Evolutionary conservation across 2,113 vertebrate species (phyloP).

Genomic region (Aptenodytes patagonicus): DNA sequence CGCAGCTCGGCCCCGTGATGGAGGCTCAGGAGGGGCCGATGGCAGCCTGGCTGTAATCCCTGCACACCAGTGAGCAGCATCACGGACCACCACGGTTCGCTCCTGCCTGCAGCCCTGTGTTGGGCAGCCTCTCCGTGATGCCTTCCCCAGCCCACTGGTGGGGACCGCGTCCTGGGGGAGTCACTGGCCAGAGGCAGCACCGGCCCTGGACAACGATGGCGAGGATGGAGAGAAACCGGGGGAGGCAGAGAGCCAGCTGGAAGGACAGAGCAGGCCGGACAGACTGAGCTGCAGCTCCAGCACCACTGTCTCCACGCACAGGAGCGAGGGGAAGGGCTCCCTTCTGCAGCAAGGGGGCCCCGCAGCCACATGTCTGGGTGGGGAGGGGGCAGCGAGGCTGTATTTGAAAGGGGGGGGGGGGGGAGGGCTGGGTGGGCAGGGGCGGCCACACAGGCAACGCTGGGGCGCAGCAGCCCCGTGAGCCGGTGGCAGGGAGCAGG

Average conservation of each 20-base stretch:
- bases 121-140: rapidly evolving
- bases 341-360: not conserved
- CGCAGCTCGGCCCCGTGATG: rapidly evolving
- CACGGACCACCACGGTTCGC: rapidly evolving
- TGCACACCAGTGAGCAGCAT: rapidly evolving
- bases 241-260: not conserved
- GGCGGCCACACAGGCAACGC: not conserved
- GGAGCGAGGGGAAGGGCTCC: not conserved
- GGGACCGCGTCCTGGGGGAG: rapidly evolving
- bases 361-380: not conserved
- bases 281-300: not conserved
- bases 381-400: not conserved
- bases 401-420: rapidly evolving
- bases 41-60: not conserved
- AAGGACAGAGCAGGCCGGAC: rapidly evolving
- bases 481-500: rapidly evolving
- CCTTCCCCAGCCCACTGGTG: not conserved
- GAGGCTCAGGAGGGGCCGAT: rapidly evolving
- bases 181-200: not conserved
- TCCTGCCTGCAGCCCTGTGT: not conserved
- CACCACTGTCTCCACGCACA: rapidly evolving
- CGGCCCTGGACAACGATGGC: rapidly evolving
- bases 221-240: not conserved
- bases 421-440: not conserved
- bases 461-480: not conserved